A percentile compares a stretch with the other conserved stretches of the same genome.
phyloP scores from a whole-genome alignment of 2,888 invertebrate species.

The Standfussiana lucernea region DNA sequence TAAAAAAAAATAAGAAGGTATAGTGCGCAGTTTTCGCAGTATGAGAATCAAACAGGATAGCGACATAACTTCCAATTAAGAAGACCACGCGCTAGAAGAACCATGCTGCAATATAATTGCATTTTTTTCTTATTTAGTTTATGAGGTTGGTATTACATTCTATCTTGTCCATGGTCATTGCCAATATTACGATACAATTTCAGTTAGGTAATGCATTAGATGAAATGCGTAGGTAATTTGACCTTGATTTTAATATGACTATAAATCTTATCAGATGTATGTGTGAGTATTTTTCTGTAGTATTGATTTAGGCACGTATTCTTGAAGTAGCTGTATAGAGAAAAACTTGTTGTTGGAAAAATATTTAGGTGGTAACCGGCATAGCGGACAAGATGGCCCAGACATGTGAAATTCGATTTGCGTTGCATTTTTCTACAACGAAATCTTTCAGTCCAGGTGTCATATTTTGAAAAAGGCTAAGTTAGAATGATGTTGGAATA shows the following conservation, averaged over 20 bases:
- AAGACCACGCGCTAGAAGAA: background rate
- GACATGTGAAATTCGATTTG: no score
- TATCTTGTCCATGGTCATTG: slow-evolving; percentile 45
- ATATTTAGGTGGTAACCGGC: no score
- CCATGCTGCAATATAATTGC: background rate
- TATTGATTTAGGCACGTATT: background rate
- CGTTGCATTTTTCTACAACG: no score
- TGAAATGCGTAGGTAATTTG: slow-evolving; percentile 2
- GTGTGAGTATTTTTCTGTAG: slow-evolving; percentile 5
- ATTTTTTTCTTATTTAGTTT: background rate
- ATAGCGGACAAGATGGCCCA: background rate
- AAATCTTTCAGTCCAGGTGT: no score
- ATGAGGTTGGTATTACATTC: slow-evolving; percentile 10
- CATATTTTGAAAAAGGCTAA: no score
- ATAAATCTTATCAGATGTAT: background rate
- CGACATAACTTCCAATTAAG: no score
- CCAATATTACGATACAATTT: slow-evolving; percentile 14
- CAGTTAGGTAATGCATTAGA: background rate
- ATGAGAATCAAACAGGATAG: no score
- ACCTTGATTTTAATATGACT: slow-evolving; percentile 24
- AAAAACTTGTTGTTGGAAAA: background rate
- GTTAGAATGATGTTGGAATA: no score
- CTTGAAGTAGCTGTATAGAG: background rate
- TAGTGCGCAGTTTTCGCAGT: no score
- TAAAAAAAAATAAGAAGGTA: no score